These are phyloP conservation scores for Solenodon paradoxus DNA, from an alignment of 2,113 vertebrate genomes.

Conservation along the genomic window DNA sequence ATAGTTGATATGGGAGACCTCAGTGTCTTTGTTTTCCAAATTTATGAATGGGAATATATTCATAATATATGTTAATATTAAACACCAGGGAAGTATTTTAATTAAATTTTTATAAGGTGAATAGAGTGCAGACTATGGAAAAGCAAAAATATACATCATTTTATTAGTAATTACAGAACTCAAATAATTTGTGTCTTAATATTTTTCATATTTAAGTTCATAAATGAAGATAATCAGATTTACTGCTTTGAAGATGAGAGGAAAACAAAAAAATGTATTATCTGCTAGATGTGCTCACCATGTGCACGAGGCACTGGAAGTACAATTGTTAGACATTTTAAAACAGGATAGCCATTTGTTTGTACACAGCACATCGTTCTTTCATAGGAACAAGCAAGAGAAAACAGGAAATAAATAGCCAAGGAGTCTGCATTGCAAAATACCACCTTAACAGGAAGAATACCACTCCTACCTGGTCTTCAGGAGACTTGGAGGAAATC, in stretches of 20 bases:
- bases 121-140: conserved; percentile 85
- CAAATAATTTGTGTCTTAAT: conserved; percentile 78
- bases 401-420: conserved; percentile 90
- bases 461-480: conserved; percentile 86
- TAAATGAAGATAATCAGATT: conserved; percentile 78
- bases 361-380: conserved; percentile 86
- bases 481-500: conserved; percentile 83
- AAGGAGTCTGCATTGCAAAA: conserved; percentile 93
- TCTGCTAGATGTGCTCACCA: conserved; percentile 83
- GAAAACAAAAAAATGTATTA: conserved; percentile 82
- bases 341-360: conserved; percentile 87
- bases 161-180: conserved; percentile 82
- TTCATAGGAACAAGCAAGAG: conserved; percentile 88
- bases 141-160: conserved; percentile 78
- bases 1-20: neutral
- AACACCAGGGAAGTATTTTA: conserved; percentile 85
- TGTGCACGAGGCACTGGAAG: conserved; percentile 81
- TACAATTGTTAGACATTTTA: conserved; percentile 84
- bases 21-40: neutral
- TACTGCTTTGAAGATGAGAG: conserved; percentile 64
- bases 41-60: conserved; percentile 20
- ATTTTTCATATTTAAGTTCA: conserved; percentile 78
- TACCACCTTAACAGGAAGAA: conserved; percentile 95
- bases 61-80: conserved; percentile 33
- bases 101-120: conserved; percentile 89